These are phyloP conservation scores for Rhinichthys osculus DNA, from an alignment of 2,797 vertebrate genomes.

Conservation along the genomic window DNA sequence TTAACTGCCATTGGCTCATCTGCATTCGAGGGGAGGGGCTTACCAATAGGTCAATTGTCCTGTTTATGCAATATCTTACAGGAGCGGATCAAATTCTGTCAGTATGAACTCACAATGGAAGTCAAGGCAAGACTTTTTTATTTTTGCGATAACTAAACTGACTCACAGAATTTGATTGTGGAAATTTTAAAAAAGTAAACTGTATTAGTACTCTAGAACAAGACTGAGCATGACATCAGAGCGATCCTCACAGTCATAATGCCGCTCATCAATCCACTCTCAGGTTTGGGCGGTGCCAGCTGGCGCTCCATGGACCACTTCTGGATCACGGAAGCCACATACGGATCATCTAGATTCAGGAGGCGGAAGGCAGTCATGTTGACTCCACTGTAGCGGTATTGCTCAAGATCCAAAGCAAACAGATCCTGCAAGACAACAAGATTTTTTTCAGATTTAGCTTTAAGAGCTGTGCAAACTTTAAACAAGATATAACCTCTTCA, in stretches of 20 bases:
- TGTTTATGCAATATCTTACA: background rate
- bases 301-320: slow-evolving; percentile 92
- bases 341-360: slow-evolving; percentile 86
- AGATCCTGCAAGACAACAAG: slow-evolving; percentile 80
- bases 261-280: slow-evolving; percentile 88
- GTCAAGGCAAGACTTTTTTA: background rate
- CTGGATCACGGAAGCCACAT: slow-evolving; percentile 86
- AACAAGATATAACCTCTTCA: background rate
- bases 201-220: background rate
- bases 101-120: background rate
- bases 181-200: background rate
- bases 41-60: background rate
- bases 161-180: background rate
- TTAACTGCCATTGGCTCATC: no score
- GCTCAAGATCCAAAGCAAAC: slow-evolving; percentile 93
- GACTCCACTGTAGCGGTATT: slow-evolving; percentile 94
- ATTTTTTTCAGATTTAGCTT: background rate
- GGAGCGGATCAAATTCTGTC: background rate
- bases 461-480: slow-evolving; percentile 14
- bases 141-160: background rate
- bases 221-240: background rate
- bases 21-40: no score
- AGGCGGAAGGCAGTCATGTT: slow-evolving; percentile 96
- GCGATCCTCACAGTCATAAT: slow-evolving; percentile 89
- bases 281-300: slow-evolving; percentile 86